Percentiles rank a stretch among this genome's conserved stretches.
Conservation (phyloP, 2,888 invertebrate species). For the Syritta pipiens region DNA sequence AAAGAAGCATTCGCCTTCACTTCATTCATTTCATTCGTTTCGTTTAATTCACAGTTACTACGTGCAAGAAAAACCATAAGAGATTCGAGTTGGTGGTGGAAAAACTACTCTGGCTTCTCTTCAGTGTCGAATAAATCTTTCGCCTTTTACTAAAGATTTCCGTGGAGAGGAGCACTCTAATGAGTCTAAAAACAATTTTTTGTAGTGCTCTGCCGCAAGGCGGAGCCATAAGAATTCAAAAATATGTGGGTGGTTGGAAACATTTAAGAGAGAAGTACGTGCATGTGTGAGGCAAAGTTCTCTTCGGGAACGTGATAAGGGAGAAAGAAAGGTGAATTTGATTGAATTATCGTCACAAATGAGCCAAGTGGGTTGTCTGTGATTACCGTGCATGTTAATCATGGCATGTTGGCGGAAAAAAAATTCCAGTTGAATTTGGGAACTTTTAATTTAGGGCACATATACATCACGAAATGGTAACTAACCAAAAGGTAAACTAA, state of each 20-base stretch:
- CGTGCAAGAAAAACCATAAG: background rate
- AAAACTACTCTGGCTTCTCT: constrained; percentile 61
- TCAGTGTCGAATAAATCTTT: constrained; percentile 67
- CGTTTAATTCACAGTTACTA: constrained; percentile 36
- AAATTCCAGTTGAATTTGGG: too few species aligned
- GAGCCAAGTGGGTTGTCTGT: too few species aligned
- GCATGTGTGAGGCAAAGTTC: too few species aligned
- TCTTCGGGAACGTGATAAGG: too few species aligned
- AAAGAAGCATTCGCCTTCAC: too few species aligned
- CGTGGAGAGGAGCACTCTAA: constrained; percentile 68
- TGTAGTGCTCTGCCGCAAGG: constrained; percentile 51
- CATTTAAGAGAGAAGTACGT: background rate
- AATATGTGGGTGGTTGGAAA: background rate
- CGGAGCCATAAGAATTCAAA: constrained; percentile 35
- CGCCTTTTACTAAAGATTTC: constrained; percentile 69
- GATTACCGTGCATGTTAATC: too few species aligned
- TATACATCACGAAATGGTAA: too few species aligned
- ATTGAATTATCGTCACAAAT: too few species aligned
- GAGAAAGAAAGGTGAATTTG: too few species aligned
- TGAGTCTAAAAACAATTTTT: constrained; percentile 63
- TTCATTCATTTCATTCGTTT: constrained; percentile 14
- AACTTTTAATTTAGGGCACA: too few species aligned
- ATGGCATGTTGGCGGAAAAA: too few species aligned
- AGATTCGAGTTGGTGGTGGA: accelerated
- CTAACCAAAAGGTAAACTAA: too few species aligned